Conservation (phyloP, 92 coral and sea anemone genomes). For the Actinostola sp. region DNA sequence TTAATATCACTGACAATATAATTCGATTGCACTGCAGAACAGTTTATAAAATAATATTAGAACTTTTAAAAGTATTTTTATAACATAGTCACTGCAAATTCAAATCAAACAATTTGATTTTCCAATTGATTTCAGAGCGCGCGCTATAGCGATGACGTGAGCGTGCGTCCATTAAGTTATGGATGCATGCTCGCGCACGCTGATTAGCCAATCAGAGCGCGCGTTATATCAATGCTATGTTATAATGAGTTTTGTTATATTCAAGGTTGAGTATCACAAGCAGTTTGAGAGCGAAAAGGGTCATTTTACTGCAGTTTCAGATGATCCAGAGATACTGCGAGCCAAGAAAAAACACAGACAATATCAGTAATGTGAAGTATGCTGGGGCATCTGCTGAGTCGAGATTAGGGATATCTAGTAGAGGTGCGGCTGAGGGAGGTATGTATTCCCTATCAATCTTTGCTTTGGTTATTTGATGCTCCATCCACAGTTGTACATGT, state of each 20-base stretch:
- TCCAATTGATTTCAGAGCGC: no score
- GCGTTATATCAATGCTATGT: no score
- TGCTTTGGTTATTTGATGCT: not conserved
- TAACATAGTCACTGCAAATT: no score
- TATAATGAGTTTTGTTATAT: not conserved
- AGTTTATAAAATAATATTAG: no score
- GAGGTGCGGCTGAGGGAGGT: conserved; percentile 41
- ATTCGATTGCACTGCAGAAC: no score
- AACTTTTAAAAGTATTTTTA: no score
- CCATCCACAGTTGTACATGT: not conserved
- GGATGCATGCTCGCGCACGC: no score
- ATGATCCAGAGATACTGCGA: conserved; percentile 87
- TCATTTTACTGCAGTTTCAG: conserved; percentile 87
- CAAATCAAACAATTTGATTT: no score
- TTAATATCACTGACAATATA: no score
- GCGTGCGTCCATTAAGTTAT: no score
- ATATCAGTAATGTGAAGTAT: conserved; percentile 70
- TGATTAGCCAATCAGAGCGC: no score
- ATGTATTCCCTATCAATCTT: not conserved
- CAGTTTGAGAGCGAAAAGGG: conserved; percentile 87
- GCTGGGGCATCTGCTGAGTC: conserved; percentile 42
- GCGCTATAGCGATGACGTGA: no score
- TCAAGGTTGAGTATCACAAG: conserved; percentile 89
- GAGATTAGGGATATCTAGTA: conserved; percentile 39
- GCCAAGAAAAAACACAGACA: conserved; percentile 66